Percentiles rank a stretch among this genome's conserved stretches.
phyloP scores from a whole-genome alignment of 2,113 vertebrate genomes.

The Thinocorus orbignyianus region DNA sequence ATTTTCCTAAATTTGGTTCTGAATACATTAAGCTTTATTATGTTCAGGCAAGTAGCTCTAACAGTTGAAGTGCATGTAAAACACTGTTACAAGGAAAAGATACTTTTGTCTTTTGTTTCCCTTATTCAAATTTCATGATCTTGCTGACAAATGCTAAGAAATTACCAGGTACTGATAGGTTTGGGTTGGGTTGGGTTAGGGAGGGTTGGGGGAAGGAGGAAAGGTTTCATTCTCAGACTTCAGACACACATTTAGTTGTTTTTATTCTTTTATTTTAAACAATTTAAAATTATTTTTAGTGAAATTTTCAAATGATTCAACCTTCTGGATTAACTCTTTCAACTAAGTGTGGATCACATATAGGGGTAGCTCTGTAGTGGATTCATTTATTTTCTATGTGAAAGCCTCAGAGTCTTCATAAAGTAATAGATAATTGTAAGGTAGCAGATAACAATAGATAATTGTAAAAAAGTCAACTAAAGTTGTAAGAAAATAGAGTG shows the following conservation, averaged over 20 bases:
- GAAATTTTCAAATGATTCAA: not conserved
- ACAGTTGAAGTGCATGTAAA: not conserved
- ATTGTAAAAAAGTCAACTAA: not conserved
- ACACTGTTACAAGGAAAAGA: not conserved
- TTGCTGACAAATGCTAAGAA: slow-evolving; percentile 7
- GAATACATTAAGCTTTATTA: not conserved
- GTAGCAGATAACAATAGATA: not conserved
- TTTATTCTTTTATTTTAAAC: not conserved
- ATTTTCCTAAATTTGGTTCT: not conserved
- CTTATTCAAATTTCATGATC: not conserved
- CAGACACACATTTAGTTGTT: not conserved
- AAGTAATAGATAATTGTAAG: not conserved
- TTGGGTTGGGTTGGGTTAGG: not conserved
- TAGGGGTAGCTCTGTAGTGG: not conserved
- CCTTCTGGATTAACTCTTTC: slow-evolving; percentile 1
- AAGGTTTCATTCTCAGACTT: not conserved
- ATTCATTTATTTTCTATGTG: not conserved
- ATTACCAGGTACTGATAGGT: not conserved
- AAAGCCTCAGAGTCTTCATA: not conserved
- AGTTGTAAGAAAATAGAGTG: not conserved
- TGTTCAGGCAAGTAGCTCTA: not conserved
- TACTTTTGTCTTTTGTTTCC: not conserved
- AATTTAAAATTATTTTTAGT: not conserved
- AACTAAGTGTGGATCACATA: not conserved
- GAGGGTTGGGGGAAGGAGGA: not conserved